These are phyloP conservation scores for Ennomos fuscantarius DNA, from an alignment of 2,888 invertebrate genomes.

Conservation along the genomic window DNA sequence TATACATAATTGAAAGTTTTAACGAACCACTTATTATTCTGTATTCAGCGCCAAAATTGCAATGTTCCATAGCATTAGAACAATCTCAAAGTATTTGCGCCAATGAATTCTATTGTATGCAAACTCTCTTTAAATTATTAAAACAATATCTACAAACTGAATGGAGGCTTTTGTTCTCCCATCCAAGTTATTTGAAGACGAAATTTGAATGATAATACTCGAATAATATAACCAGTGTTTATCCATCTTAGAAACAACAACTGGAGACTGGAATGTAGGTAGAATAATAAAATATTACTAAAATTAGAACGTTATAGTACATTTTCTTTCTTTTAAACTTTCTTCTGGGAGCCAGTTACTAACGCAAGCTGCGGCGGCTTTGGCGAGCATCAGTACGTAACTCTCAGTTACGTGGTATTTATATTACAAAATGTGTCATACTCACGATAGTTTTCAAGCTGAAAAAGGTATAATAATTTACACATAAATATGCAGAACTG, in stretches of 20 bases:
- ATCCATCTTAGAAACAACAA: constrained; percentile 26
- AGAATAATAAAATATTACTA: background rate
- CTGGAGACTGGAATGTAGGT: constrained; percentile 3
- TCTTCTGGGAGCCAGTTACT: too few species aligned
- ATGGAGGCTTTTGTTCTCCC: constrained; percentile 23
- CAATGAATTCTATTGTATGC: constrained; percentile 1
- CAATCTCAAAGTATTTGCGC: constrained; percentile 2
- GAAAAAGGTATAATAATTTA: too few species aligned
- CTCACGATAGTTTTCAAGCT: too few species aligned
- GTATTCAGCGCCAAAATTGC: too few species aligned
- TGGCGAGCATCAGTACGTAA: too few species aligned
- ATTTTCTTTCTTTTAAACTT: too few species aligned
- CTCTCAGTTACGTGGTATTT: too few species aligned
- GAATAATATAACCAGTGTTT: constrained; percentile 21
- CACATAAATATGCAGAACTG: too few species aligned
- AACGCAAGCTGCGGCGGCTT: too few species aligned
- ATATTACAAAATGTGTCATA: too few species aligned
- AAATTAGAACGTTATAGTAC: background rate
- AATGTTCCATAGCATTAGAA: background rate
- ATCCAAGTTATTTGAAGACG: constrained; percentile 19
- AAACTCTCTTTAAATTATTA: constrained; percentile 19
- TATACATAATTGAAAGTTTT: too few species aligned
- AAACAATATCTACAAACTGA: constrained; percentile 20
- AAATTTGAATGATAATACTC: constrained; percentile 33
- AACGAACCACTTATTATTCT: too few species aligned